Evolutionary conservation across 2,797 vertebrate genomes (phyloP), one percentile per base, ranked within the genome.

Genomic region (Scolopax bukidnonensis): DNA sequence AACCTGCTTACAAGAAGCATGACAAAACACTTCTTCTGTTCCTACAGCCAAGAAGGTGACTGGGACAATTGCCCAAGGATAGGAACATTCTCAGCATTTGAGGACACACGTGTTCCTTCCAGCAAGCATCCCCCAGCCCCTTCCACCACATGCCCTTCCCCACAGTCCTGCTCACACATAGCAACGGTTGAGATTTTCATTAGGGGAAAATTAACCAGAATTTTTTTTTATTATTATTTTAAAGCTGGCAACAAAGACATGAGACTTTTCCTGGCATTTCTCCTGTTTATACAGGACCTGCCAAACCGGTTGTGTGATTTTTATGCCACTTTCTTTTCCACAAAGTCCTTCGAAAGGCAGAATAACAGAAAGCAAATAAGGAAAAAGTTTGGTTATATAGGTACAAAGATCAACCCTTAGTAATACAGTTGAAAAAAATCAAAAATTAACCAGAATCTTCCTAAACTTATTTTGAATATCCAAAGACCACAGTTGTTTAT

Each of bases 301-400:
- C 84, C 84, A 80, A 96, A 97, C 98, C 92, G 94, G 98, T 98
- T 97, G 65, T 80, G 88, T 91, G 87, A 95, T 96, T 97, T 97
- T 95, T 84, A 92, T 82, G 82, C 89, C 90, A 79, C 94, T 78
- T 90, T 96, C 90, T 92, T 96, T 95, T 96, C 96, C 95, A 91
- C 88, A 95, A 89, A 96, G 85, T 93, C 96, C 94, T 97, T 93
- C 74, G 8, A 96, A 97, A 96, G 92, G 84, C 89, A 91, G 89
- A 86, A 75, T 84, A 97, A 91, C 91, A 94, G 89, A 96, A 95
- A 97, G 92, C 40, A 79, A 95, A 85, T 64, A 88, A 91, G 78
- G 80, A 88, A 94, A 60, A 95, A 59, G 51, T 95, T 96, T 97
- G 71, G 89, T 86, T 88, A 73, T 40, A 63, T 3, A 68, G 76